phyloP scores from a whole-genome alignment of 2,113 vertebrate genomes.

The Indicator indicator region DNA sequence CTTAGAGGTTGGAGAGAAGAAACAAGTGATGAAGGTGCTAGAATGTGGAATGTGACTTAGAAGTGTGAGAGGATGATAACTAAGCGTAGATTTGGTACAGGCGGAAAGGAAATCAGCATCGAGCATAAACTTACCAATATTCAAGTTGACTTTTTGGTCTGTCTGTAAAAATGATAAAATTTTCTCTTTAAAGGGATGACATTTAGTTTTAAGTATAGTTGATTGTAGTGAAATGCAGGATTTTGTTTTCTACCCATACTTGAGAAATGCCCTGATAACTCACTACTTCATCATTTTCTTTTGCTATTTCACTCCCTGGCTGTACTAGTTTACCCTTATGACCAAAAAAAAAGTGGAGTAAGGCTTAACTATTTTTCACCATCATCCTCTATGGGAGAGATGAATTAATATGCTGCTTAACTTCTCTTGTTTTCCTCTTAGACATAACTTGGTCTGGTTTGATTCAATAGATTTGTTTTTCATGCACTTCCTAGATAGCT shows the following conservation, averaged over 20 bases:
- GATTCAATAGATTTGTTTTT: not conserved
- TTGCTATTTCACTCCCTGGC: not conserved
- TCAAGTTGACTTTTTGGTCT: not conserved
- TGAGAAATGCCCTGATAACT: not conserved
- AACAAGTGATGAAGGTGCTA: not conserved
- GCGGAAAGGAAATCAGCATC: not conserved
- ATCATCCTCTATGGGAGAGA: not conserved
- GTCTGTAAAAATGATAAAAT: not conserved
- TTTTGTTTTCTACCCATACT: not conserved
- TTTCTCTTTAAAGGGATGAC: not conserved
- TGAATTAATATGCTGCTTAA: not conserved
- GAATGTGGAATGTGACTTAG: not conserved
- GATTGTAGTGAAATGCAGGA: not conserved
- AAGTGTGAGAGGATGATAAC: not conserved
- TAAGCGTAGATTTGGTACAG: not conserved
- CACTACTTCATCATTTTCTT: not conserved
- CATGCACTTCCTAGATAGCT: not conserved
- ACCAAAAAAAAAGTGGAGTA: not conserved
- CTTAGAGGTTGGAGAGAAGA: not conserved
- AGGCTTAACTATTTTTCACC: not conserved
- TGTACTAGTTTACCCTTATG: not conserved
- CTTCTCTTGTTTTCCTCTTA: not conserved
- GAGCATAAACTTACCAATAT: not conserved
- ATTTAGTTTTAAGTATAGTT: not conserved
- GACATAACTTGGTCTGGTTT: not conserved